A percentile compares a stretch with the other conserved stretches of the same genome.
Conservation (phyloP, 2,888 invertebrate genomes). For the Tortrix viridana region DNA sequence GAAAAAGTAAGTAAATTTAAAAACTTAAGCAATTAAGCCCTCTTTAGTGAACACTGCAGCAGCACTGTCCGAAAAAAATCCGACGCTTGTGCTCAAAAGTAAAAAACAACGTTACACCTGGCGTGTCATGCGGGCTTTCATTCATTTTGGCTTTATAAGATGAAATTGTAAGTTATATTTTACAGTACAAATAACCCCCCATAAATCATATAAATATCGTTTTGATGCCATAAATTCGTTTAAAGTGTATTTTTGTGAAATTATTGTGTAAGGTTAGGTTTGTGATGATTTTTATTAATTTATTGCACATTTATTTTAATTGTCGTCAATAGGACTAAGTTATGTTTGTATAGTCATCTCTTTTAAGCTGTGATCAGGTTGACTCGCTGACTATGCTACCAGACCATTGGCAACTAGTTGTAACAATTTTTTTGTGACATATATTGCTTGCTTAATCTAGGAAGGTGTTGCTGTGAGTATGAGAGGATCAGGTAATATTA, state of each 20-base stretch:
- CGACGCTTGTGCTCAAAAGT: constrained; percentile 35
- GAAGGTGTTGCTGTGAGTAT: too few relatives aligned
- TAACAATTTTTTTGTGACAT: too few relatives aligned
- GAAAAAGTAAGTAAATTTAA: constrained; percentile 58
- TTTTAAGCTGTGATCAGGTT: too few relatives aligned
- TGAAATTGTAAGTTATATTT: constrained; percentile 49
- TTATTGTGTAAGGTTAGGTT: constrained; percentile 36
- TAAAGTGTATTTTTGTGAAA: constrained; percentile 41
- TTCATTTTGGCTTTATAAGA: constrained; percentile 47
- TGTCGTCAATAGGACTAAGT: not conserved
- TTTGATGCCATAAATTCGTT: constrained; percentile 39
- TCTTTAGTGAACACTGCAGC: constrained; percentile 16
- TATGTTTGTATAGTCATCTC: too few relatives aligned
- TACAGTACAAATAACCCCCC: constrained; percentile 43
- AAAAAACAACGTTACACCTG: constrained; percentile 32
- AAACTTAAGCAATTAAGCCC: constrained; percentile 2
- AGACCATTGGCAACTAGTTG: too few relatives aligned
- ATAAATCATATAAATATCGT: constrained; percentile 41
- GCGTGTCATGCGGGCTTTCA: constrained; percentile 29
- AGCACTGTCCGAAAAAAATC: constrained; percentile 18
- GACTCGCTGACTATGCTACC: too few relatives aligned
- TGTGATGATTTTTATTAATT: not conserved
- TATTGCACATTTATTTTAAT: not conserved
- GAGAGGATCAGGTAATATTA: too few relatives aligned
- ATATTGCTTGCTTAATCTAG: too few relatives aligned